Base-by-base conservation (phyloP, 2,113 vertebrate species). In the Mustela nigripes region DNA sequence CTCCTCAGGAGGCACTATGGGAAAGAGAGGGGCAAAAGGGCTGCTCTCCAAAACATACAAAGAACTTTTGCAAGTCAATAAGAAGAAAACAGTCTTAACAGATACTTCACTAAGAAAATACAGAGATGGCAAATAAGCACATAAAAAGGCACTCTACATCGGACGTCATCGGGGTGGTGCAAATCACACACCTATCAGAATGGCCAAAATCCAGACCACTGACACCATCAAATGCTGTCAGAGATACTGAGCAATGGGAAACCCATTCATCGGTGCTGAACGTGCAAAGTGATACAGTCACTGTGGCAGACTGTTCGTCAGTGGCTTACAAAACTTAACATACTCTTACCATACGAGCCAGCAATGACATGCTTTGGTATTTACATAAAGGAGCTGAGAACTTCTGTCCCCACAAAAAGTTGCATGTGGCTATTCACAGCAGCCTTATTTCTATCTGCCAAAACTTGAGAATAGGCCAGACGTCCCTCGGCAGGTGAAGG, bases 51-150 rank as follows among this genome's bases (percentile, higher is more conserved):
- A 90, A 90, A 78, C 45, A 78, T 28, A 83, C 15, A 73, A 86
- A 87, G 45, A 65, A 39, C 28, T 73, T 67, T 67, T 90, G 24
- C 36, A 73, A 87, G 11, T 67, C 62, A 97, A 39, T 1, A 67
- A 74, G 33, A 83, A 71, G 79, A 82, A 89, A 92, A 81, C 69
- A 76, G 15, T 18, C 39, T 71, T 28, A 88, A 39, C 39, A 83
- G 91, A 58, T 9, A 50, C 48, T 28, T 92, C 28, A 22, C 39
- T 11, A n/a, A 58, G 33, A 78, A 71, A 33, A 82, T 5, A 28
- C 5, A 11, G 33, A 62, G 50, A 58, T 14, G 31, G 71, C 45
- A 84, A 78, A 62, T 2, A 48, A 22, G 48, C 28, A 18, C 14
- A 42, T 5, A 14, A 33, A 24, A 82, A 15, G 21, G 53, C 33